Base-by-base conservation (phyloP, 2,888 invertebrate species). In the Nemoura dubitans region DNA sequence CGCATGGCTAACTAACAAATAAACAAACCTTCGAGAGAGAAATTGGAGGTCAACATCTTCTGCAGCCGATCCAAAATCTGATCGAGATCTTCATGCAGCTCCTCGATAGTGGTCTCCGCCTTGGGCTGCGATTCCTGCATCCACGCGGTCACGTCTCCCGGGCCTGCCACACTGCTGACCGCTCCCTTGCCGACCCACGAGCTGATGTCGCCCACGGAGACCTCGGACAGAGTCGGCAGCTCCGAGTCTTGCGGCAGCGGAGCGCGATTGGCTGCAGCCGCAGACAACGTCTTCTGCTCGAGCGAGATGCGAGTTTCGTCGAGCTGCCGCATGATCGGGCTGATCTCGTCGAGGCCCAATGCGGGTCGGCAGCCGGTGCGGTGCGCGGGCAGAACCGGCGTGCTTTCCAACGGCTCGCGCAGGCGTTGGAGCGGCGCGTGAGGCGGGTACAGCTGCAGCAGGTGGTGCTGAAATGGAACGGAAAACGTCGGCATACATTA, bases 41-140 rank as follows among this genome's bases (percentile, higher is more conserved):
- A 95, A 90, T 95, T 95, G 89, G 95, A 94, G 0, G 94, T 94
- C 86, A 96, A 91, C 91, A 95, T 95, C 91, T 95, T 94, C 90
- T 95, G 95, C 88, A 96, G 91, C 88, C 95, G 93, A 43, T 95
- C 95, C 85, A 96, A 90, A 27, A 95, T 95, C 0, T 94, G 94
- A 90, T 95, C 95, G 5, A 96, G 90, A 90, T 95, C 95, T 0
- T 94, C 94, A 89, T 89, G 89, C 5, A 89, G 87, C 83, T 89
- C 88, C 43, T 89, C 88, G 30, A 89, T 86, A 5, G 76, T 85
- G 7, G 76, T 43, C 30, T 78, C 84, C 0, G 86, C 83, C 0
- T 36, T 27, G 42, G 83, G 28, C 21, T 80, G 76, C 14, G 80
- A n/a, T 10, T 87, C 83, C 28, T 78, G 87, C 7, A 86, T n/a